Evolutionary conservation across 2,888 invertebrate species (phyloP), one percentile per base, ranked within the genome.

Genomic region (Tetragnatha montana): DNA sequence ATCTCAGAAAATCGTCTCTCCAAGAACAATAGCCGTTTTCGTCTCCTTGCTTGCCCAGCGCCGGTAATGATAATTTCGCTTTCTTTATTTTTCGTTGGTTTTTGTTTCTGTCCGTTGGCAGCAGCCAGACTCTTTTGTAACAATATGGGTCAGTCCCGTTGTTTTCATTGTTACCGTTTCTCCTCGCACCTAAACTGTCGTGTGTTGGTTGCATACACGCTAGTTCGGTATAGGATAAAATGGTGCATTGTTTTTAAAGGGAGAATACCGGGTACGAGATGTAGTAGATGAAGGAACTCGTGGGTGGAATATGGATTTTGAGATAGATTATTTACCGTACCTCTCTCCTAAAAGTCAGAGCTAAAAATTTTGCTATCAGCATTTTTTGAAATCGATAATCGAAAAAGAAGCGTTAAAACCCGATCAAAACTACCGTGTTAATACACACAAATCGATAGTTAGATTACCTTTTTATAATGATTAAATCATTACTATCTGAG

Each of bases 171-270:
- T 85, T 85, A 78, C 60, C 35, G 60, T 3, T 60, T 78, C 78
- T 78, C 78, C 69, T 79, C 50, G 79, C 49, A n/a, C 60, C 10
- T 60, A 60, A 60, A 60, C 19, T 71, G 50, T 79, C 50, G 69
- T 78, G 78, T 78, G 85, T 35, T 35, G 35, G 35, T 35, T 35
- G 35, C 35, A 35, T 79, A 51, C 50, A 51, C 51, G 78, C 51
- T 71, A 85, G 78, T 85, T 85, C 49, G 78, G n/a, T n/a, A n/a
- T 71, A 68, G 22, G 35, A 35, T 35, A 51, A 79, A 85, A 85
- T 85, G 71, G 85, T n/a, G 70, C 70, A 85, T 85, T 85, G 85
- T 85, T 85, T 85, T 78, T 70, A 19, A n/a, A 83, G 47, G 60
- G 78, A 68, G 35, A 35, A 35, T 35, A 35, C 35, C 35, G 35